Evolutionary conservation across 1,140 invertebrate genomes (phyloP).

Genomic region (Lordiphosa mommai): DNA sequence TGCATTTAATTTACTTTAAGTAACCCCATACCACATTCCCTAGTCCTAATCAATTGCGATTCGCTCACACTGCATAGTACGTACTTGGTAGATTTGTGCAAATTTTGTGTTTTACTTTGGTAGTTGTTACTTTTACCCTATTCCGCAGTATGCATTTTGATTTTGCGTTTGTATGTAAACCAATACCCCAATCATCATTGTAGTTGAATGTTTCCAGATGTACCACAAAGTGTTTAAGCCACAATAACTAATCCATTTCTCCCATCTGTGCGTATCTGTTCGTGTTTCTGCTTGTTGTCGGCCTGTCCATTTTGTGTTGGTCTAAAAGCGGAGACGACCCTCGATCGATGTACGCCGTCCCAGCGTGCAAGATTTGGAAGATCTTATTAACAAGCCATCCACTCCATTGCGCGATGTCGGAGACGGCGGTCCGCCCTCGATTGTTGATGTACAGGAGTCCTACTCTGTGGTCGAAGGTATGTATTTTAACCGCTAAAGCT

Average conservation of each 20-base stretch:
- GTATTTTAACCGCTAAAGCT: slow-evolving; percentile 1
- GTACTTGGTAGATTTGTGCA: slow-evolving; percentile 21
- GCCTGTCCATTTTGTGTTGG: slow-evolving; percentile 24
- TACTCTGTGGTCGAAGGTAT: slow-evolving; percentile 95
- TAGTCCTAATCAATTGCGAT: neutral
- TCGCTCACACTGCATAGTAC: slow-evolving; percentile 14
- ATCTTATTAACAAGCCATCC: slow-evolving; percentile 94
- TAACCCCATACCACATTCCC: no score
- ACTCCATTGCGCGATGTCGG: slow-evolving; percentile 90
- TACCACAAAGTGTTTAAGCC: neutral
- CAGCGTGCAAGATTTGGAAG: slow-evolving; percentile 93
- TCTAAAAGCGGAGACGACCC: slow-evolving; percentile 87
- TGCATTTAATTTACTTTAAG: no score
- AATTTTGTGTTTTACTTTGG: slow-evolving; percentile 16
- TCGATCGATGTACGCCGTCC: slow-evolving; percentile 91
- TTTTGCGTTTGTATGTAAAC: slow-evolving; percentile 36
- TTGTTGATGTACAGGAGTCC: slow-evolving; percentile 93
- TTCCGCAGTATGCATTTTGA: slow-evolving; percentile 22
- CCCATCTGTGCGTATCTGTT: slow-evolving; percentile 4
- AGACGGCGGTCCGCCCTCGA: slow-evolving; percentile 89
- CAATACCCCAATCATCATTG: slow-evolving; percentile 1
- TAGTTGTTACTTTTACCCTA: slow-evolving; percentile 13
- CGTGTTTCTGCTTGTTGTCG: slow-evolving; percentile 12
- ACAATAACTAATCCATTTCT: slow-evolving; percentile 6
- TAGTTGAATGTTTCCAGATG: slow-evolving; percentile 11